These are phyloP conservation scores for Bombylius discolor DNA, from an alignment of 2,888 invertebrate species.

Conservation along the genomic window DNA sequence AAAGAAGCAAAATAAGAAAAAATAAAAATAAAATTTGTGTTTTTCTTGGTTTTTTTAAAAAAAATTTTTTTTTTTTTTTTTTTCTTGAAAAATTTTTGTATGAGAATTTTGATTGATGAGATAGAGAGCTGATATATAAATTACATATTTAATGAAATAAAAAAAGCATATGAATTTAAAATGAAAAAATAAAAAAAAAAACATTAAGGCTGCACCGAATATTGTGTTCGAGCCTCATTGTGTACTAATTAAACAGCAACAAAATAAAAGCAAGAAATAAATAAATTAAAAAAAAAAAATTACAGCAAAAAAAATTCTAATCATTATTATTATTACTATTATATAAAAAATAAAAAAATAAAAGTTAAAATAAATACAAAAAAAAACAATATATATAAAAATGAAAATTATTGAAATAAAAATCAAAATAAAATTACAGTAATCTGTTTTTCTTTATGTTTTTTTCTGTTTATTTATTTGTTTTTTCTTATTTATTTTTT, in stretches of 20 bases:
- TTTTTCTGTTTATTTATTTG: no score
- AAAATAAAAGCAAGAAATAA: no score
- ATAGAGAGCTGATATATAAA: neutral
- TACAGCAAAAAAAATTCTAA: neutral
- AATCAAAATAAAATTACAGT: neutral
- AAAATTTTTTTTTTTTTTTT: no score
- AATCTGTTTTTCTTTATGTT: neutral
- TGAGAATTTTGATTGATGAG: neutral
- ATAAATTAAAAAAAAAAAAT: neutral
- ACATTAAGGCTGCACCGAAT: no score
- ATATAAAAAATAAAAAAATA: no score
- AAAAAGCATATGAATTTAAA: neutral
- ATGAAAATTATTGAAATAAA: neutral
- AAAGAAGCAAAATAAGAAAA: no score
- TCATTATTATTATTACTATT: neutral
- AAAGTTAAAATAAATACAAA: neutral
- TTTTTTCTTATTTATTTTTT: no score
- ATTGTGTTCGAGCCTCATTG: no score
- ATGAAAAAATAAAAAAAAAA: neutral
- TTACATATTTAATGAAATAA: neutral
- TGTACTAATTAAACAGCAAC: no score
- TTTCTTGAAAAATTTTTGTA: neutral
- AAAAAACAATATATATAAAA: neutral
- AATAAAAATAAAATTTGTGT: no score
- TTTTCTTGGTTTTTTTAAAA: no score